A percentile compares a stretch with the other conserved stretches of the same genome.
These are phyloP conservation scores for Melitaea athalia DNA, from an alignment of 2,888 invertebrate genomes.

Conservation along the genomic window DNA sequence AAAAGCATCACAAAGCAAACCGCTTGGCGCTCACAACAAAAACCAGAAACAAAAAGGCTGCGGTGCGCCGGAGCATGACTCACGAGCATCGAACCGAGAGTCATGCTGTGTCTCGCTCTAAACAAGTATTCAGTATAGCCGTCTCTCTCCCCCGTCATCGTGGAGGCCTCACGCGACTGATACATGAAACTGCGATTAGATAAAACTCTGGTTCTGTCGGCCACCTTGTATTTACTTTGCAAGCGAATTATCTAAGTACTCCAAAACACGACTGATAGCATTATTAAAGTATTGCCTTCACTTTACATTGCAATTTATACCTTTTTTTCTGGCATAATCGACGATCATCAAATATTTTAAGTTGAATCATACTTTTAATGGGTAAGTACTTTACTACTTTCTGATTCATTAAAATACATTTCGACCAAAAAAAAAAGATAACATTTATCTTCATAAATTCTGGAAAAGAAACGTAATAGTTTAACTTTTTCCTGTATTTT, in stretches of 20 bases:
- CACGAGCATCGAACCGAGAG: slow-evolving; percentile 63
- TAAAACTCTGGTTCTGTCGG: slow-evolving; percentile 33
- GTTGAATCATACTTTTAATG: neutral
- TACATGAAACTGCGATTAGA: slow-evolving; percentile 40
- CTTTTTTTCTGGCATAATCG: neutral
- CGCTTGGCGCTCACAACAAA: slow-evolving; percentile 27
- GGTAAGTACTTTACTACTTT: too few relatives aligned
- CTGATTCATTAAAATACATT: too few relatives aligned
- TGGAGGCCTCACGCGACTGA: slow-evolving; percentile 37
- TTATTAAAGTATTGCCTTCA: neutral
- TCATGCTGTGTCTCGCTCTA: slow-evolving; percentile 56
- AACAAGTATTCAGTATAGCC: slow-evolving; percentile 52
- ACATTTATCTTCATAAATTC: too few relatives aligned
- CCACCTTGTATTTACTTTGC: slow-evolving; percentile 23
- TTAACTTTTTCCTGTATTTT: neutral
- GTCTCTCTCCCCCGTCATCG: slow-evolving; percentile 44
- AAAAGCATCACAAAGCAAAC: slow-evolving; percentile 25
- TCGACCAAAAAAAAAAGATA: too few relatives aligned
- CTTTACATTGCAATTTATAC: neutral
- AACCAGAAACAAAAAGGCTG: slow-evolving; percentile 49
- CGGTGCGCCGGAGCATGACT: slow-evolving; percentile 66
- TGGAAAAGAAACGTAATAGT: too few relatives aligned
- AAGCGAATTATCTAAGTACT: slow-evolving; percentile 23
- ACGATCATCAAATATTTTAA: neutral
- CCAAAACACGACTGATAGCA: slow-evolving; percentile 9